Evolutionary conservation across 2,113 vertebrate species (phyloP).

Genomic region (Bufo bufo): DNA sequence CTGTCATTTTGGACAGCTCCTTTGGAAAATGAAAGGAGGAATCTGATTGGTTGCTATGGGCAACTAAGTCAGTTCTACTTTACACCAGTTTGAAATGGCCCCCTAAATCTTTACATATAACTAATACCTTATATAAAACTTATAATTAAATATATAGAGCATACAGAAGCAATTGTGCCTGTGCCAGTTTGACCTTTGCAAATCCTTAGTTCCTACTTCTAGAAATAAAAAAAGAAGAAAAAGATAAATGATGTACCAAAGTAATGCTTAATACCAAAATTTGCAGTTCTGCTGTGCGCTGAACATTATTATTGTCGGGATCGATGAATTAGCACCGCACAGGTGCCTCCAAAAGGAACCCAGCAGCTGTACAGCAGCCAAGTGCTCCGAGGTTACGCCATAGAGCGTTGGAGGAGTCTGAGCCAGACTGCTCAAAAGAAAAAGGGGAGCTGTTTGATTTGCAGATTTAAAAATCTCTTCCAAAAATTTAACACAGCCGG

Average conservation of each 20-base stretch:
- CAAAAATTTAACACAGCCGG: slow-evolving; percentile 52
- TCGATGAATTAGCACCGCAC: slow-evolving; percentile 30
- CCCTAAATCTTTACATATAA: not conserved
- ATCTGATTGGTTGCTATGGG: too few relatives aligned
- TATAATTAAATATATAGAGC: too few relatives aligned
- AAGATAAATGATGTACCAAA: slow-evolving; percentile 3
- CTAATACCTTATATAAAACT: too few relatives aligned
- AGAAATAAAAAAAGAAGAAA: not conserved
- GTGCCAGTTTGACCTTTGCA: not conserved
- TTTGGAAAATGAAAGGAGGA: too few relatives aligned
- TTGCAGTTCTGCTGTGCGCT: slow-evolving; percentile 2
- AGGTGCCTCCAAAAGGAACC: slow-evolving; percentile 21
- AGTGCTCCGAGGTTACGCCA: slow-evolving; percentile 20
- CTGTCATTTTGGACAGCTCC: too few relatives aligned
- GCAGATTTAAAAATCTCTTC: slow-evolving; percentile 56
- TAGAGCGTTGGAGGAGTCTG: slow-evolving; percentile 33
- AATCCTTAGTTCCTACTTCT: not conserved
- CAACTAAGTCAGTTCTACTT: too few relatives aligned
- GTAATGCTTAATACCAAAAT: slow-evolving; percentile 17
- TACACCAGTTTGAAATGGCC: too few relatives aligned
- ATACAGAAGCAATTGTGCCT: not conserved
- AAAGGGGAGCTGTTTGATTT: slow-evolving; percentile 42
- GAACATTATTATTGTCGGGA: slow-evolving; percentile 10
- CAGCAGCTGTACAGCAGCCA: slow-evolving; percentile 2
- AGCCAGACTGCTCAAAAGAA: slow-evolving; percentile 28